Evolutionary conservation across 2,797 vertebrate genomes (phyloP), one percentile per base, ranked within the genome.

Genomic region (Melanotaenia trifasciata): DNA sequence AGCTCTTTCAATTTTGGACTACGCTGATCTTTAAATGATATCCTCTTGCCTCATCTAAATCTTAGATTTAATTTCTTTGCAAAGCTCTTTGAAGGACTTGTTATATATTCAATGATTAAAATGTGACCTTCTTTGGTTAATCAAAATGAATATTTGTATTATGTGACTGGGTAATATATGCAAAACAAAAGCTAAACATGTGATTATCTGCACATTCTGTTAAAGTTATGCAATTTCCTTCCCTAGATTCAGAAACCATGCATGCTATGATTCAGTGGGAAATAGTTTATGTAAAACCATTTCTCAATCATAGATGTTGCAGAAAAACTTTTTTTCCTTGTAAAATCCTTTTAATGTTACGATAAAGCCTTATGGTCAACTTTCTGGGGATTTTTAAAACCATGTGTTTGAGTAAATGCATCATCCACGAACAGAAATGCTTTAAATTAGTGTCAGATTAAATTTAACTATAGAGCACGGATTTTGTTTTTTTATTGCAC

Each of bases 211-310:
- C 1, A 28, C 16, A 64, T 18, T 32, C 22, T 54, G 26, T 18
- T 14, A 30, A 8, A 30, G 30, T 57, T 76, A 13, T 14, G 45
- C 47, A 78, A 68, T 73, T 64, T 79, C 35, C 45, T 47, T 59
- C 68, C 8, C 5, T 8, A 22, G 8, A 9, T 26, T 66, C 24
- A 62, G 47, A 40, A 8, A 16, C 16, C 36, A 11, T 13, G 12
- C 24, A 1, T 33, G 33, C 36, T 36, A 45, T 16, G 45, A 62
- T 62, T 70, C 24, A 33, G 28, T 30, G 12, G 56, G 18, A 57
- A 36, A 16, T 64, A 9, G n/a, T n/a, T 28, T 5, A 8, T 8
- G 12, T 18, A 8, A 58, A 62, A 65, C 40, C 24, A 18, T 12
- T 26, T 13, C 24, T 45, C n/a, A 9, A 47, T 4, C 36, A 56